Base-by-base conservation (phyloP, 2,113 vertebrate species). In the human (Homo sapiens) region DNA sequence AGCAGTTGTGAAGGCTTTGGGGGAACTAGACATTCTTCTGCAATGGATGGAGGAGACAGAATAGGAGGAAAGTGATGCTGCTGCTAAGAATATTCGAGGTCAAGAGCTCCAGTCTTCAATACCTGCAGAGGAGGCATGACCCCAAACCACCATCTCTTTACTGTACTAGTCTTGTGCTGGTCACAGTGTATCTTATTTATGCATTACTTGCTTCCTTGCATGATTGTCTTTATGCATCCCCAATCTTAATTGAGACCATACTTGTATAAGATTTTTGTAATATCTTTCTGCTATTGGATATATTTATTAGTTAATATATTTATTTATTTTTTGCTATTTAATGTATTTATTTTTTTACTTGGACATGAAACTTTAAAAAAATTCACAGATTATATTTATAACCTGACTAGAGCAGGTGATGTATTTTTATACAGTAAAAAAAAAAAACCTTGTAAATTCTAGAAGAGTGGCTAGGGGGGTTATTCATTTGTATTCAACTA, bases 1-100 rank as follows among this genome's bases (percentile, higher is more conserved):
- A 72, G 99, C 98, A 0, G 98, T 97, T 0, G 96, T 96, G 79
- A 99, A 99, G 95, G 99, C 99, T 6, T 92, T 99, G 18, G 99
- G 99, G 27, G 99, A 99, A 88, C 96, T 99, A 87, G 98, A 99
- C 72, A 98, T 99, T 35, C 97, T 99, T 27, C 96, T 99, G 97
- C 98, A 95, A 30, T 99, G 99, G 99, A 97, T 99, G 96, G 99
- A 99, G 32, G 91, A 82, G 48, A 97, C 96, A 9, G 90, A 76
- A 10, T 92, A 94, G 48, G 45, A 88, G 18, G 35, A 89, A 14
- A 25, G 6, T 1, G 43, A 64, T 3, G 38, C 0, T 3, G 6
- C 17, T 22, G 12, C 80, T 52, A 40, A 66, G 80, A 55, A 23
- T 8, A 1, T 9, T 72, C 45, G 45, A 55, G 70, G 23, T 16